A percentile compares a stretch with the other conserved stretches of the same genome.
Conservation (phyloP, 23 tunicate species). For the Diplosoma virens region DNA sequence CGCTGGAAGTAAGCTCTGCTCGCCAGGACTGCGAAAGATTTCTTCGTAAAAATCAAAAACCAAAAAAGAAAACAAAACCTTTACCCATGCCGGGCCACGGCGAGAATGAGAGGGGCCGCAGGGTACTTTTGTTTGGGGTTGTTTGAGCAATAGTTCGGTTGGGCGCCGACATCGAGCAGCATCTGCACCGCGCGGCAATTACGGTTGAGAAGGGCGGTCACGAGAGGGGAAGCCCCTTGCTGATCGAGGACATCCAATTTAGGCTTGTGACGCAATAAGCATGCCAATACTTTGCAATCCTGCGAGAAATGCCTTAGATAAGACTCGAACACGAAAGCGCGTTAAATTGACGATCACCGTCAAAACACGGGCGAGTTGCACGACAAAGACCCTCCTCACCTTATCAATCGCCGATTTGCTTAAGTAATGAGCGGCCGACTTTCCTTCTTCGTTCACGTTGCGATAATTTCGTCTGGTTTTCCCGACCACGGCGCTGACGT, state of each 20-base stretch:
- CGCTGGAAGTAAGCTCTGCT: slow-evolving; percentile 84
- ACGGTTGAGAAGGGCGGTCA: slow-evolving; percentile 58
- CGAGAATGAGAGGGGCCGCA: slow-evolving; percentile 90
- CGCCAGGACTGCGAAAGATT: slow-evolving; percentile 60
- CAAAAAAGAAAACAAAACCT: background rate
- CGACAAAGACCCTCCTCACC: slow-evolving; percentile 23
- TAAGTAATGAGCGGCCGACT: slow-evolving; percentile 87
- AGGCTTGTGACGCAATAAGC: slow-evolving; percentile 86
- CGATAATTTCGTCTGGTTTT: slow-evolving; percentile 75
- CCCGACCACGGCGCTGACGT: slow-evolving; percentile 81
- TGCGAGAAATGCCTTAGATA: background rate
- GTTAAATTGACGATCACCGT: background rate
- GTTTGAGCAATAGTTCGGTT: slow-evolving; percentile 84
- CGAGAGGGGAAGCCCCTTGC: slow-evolving; percentile 87
- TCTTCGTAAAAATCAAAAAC: background rate
- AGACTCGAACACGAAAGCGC: background rate
- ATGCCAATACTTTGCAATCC: slow-evolving; percentile 86
- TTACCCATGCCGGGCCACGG: slow-evolving; percentile 93
- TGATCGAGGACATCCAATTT: slow-evolving; percentile 71
- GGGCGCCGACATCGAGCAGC: slow-evolving; percentile 92
- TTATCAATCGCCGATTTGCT: slow-evolving; percentile 72
- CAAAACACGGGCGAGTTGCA: background rate
- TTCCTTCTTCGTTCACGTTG: slow-evolving; percentile 76
- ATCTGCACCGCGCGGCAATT: slow-evolving; percentile 79
- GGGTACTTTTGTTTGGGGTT: slow-evolving; percentile 77